These are phyloP conservation scores for Cosmorhoe ocellata DNA, from an alignment of 2,888 invertebrate species.

Conservation along the genomic window DNA sequence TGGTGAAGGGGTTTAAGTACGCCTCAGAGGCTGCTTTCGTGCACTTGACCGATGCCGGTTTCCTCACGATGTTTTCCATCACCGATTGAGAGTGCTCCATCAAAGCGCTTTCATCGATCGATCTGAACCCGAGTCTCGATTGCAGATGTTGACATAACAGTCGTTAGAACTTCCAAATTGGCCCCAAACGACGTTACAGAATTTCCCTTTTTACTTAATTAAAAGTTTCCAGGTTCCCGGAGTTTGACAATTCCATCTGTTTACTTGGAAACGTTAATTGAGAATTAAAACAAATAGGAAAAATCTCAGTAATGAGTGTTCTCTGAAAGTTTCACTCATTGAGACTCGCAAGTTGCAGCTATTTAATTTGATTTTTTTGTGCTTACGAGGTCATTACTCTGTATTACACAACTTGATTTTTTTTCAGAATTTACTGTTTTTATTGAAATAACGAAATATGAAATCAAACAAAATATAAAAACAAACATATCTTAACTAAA, in stretches of 20 bases:
- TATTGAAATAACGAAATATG: too few species aligned
- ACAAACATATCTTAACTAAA: too few species aligned
- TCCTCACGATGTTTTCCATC: too few species aligned
- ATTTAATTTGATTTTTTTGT: not conserved
- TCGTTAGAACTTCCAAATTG: constrained; percentile 71
- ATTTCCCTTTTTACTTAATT: constrained; percentile 67
- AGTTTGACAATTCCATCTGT: constrained; percentile 30
- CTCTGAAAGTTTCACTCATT: constrained; percentile 9
- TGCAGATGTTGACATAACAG: constrained; percentile 50
- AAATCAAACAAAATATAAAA: too few species aligned
- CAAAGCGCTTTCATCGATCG: constrained; percentile 1
- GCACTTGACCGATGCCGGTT: too few species aligned
- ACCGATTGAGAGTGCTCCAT: too few species aligned
- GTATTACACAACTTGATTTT: too few species aligned
- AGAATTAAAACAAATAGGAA: constrained; percentile 20
- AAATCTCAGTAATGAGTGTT: constrained; percentile 12
- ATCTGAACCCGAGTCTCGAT: constrained; percentile 8
- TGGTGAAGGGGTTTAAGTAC: too few species aligned
- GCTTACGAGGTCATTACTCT: too few species aligned
- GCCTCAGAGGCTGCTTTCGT: too few species aligned
- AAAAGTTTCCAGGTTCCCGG: constrained; percentile 55
- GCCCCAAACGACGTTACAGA: constrained; percentile 53
- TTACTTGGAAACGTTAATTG: constrained; percentile 30
- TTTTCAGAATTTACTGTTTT: too few species aligned
- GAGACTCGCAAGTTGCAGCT: constrained; percentile 4